Evolutionary conservation across 2,797 vertebrate genomes (phyloP).

Genomic region (Takifugu ocellatus): DNA sequence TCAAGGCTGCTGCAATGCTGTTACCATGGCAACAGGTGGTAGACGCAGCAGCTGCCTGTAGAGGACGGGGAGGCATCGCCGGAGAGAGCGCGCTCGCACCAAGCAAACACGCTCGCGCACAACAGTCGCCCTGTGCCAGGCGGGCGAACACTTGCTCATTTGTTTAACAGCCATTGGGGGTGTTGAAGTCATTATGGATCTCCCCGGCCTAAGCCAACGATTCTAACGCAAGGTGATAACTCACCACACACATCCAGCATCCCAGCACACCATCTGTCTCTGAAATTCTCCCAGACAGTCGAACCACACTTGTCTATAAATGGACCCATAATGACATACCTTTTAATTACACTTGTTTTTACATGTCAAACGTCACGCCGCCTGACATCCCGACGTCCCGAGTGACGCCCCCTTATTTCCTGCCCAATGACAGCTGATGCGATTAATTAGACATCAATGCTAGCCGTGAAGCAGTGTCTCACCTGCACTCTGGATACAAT

Average conservation of each 20-base stretch:
- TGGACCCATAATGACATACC: neutral
- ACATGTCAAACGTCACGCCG: constrained; percentile 5
- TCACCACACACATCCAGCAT: constrained; percentile 51
- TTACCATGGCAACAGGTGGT: constrained; percentile 70
- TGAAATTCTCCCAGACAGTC: neutral
- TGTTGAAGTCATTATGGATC: constrained; percentile 58
- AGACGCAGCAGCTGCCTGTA: constrained; percentile 51
- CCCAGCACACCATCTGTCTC: constrained; percentile 50
- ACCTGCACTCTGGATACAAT: constrained; percentile 10
- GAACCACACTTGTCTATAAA: neutral
- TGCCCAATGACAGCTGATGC: constrained; percentile 18
- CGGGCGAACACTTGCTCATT: constrained; percentile 49
- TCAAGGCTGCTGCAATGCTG: constrained; percentile 64
- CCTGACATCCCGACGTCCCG: constrained; percentile 7
- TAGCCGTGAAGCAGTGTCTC: constrained; percentile 8
- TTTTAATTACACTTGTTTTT: constrained; percentile 15
- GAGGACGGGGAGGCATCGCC: constrained; percentile 37
- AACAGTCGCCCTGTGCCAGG: constrained; percentile 25
- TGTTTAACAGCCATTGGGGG: constrained; percentile 61
- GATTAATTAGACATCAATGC: constrained; percentile 26
- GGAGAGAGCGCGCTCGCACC: constrained; percentile 13
- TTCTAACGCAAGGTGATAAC: constrained; percentile 67
- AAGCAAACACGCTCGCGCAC: constrained; percentile 7
- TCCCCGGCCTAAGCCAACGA: constrained; percentile 57
- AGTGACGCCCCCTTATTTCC: constrained; percentile 7